Percentiles rank a stretch among this genome's conserved stretches.
Conservation (phyloP, 2,113 vertebrate genomes). For the Muscicapa adusta region DNA sequence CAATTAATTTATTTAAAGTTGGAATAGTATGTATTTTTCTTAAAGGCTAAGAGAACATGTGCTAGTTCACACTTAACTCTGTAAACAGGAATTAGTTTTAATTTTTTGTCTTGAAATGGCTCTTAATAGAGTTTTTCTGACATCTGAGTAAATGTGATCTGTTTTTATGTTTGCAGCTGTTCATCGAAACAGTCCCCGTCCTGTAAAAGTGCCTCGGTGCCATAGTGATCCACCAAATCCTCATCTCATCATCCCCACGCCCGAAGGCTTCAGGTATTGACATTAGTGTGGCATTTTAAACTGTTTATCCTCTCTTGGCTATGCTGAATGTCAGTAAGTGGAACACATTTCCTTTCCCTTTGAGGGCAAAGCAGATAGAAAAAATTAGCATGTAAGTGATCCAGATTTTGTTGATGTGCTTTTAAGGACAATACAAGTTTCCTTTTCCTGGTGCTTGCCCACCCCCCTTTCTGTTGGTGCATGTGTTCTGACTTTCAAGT, state of each 20-base stretch:
- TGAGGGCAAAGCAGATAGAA: not conserved
- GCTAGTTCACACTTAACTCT: not conserved
- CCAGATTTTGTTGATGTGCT: not conserved
- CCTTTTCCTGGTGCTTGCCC: not conserved
- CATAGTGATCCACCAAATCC: conserved; percentile 98
- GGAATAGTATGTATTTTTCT: not conserved
- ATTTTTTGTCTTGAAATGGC: not conserved
- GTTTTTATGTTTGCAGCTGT: conserved; percentile 71
- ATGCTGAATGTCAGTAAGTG: not conserved
- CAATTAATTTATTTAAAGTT: not conserved
- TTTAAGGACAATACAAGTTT: not conserved
- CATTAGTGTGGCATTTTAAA: not conserved
- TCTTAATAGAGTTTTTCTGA: not conserved
- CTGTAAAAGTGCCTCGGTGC: conserved; percentile 94
- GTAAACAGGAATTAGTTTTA: not conserved
- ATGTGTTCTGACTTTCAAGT: not conserved
- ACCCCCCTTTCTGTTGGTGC: not conserved
- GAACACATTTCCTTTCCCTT: not conserved
- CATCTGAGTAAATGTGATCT: not conserved
- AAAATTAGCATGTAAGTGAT: not conserved
- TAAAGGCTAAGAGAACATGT: not conserved
- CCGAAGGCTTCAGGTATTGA: conserved; percentile 91
- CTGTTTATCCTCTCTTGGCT: not conserved
- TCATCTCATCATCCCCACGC: conserved; percentile 89
- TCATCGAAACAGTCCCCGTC: conserved; percentile 92